Evolutionary conservation across 2,113 vertebrate species (phyloP).

Genomic region (Paradoxurus hermaphroditus): DNA sequence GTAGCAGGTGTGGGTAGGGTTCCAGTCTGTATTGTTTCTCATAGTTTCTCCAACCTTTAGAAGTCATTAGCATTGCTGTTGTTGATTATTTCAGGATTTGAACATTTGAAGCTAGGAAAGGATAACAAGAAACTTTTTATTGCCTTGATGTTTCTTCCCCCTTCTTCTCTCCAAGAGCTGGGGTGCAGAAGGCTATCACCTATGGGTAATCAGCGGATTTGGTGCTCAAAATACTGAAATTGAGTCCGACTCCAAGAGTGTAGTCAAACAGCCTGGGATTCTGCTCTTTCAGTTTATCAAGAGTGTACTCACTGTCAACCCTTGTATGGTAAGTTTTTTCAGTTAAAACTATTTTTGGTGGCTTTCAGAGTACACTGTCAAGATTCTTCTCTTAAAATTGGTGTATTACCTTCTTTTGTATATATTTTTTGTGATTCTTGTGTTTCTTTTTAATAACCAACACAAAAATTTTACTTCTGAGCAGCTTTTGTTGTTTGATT

Average conservation of each 20-base stretch:
- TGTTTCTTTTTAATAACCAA: constrained; percentile 3
- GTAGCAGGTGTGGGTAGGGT: background rate
- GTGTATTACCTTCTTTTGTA: background rate
- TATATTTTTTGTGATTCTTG: background rate
- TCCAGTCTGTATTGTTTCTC: background rate
- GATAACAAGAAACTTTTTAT: background rate
- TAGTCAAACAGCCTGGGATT: constrained; percentile 87
- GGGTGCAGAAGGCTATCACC: constrained; percentile 98
- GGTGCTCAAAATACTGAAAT: constrained; percentile 73
- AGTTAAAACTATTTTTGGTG: constrained; percentile 33
- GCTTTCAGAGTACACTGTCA: constrained; percentile 29
- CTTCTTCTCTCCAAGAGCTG: constrained; percentile 87
- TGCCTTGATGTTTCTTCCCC: background rate
- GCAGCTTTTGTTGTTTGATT: background rate
- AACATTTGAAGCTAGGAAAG: background rate
- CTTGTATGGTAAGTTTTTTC: constrained; percentile 93
- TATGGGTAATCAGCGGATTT: constrained; percentile 92
- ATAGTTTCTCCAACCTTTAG: background rate
- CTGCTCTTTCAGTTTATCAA: constrained; percentile 99
- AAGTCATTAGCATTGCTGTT: background rate
- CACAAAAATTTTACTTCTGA: constrained; percentile 30
- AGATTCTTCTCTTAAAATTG: constrained; percentile 23
- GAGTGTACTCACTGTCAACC: constrained; percentile 96
- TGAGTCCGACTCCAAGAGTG: constrained; percentile 73
- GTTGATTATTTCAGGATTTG: constrained; percentile 23